Evolutionary conservation across 2,888 invertebrate genomes (phyloP).

Genomic region (Andrena bucephala): DNA sequence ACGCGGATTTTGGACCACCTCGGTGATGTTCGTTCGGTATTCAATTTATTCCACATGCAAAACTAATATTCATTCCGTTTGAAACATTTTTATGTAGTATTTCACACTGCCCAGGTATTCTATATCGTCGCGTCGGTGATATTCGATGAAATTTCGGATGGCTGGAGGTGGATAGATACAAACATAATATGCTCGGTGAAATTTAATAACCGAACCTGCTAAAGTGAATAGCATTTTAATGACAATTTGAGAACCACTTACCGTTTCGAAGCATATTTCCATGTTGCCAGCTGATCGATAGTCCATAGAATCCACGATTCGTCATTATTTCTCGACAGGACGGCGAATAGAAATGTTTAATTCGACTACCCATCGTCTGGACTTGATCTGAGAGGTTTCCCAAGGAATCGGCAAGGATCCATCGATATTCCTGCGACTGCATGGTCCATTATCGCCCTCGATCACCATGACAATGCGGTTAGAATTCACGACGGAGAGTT

Average conservation of each 20-base stretch:
- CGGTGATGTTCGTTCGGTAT: slow-evolving; percentile 11
- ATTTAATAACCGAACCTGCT: too few relatives aligned
- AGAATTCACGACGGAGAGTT: slow-evolving; percentile 60
- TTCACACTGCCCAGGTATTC: not conserved
- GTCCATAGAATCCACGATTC: too few relatives aligned
- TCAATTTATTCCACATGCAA: not conserved
- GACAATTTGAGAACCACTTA: too few relatives aligned
- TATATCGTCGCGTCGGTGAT: not conserved
- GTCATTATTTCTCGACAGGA: too few relatives aligned
- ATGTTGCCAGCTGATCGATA: too few relatives aligned
- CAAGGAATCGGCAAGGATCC: slow-evolving; percentile 17
- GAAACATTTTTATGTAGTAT: not conserved
- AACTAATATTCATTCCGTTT: not conserved
- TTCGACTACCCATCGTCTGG: not conserved
- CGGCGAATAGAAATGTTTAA: not conserved
- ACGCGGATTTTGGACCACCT: slow-evolving; percentile 32
- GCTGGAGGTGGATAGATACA: too few relatives aligned
- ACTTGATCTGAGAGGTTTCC: not conserved
- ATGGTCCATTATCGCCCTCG: slow-evolving; percentile 49
- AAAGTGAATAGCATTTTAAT: too few relatives aligned
- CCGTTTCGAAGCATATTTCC: too few relatives aligned
- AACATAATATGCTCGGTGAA: not conserved
- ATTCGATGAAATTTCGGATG: not conserved
- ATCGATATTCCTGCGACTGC: slow-evolving; percentile 57
- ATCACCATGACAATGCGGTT: slow-evolving; percentile 67